A percentile compares a stretch with the other conserved stretches of the same genome.
phyloP scores from a whole-genome alignment of 1,140 invertebrate genomes.

The Prorops nasuta region DNA sequence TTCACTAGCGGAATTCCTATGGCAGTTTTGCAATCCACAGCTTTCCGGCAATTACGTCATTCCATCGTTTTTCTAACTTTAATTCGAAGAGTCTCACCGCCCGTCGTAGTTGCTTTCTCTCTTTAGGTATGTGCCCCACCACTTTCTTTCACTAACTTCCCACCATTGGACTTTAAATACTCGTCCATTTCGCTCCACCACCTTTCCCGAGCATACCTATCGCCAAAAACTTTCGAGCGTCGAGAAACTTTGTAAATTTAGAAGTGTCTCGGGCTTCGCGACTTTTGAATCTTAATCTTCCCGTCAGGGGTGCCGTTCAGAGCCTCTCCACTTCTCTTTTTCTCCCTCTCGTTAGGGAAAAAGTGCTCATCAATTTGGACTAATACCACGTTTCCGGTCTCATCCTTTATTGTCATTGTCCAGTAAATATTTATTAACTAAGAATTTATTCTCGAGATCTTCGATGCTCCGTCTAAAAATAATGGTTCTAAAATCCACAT shows the following conservation, averaged over 20 bases:
- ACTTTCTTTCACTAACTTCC: not conserved
- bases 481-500: too few relatives aligned
- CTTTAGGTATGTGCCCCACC: not conserved
- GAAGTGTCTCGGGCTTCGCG: slow-evolving; percentile 20
- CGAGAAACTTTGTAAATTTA: slow-evolving; percentile 31
- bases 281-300: slow-evolving; percentile 33
- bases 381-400: too few relatives aligned
- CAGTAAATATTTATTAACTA: too few relatives aligned
- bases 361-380: not conserved
- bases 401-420: too few relatives aligned
- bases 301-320: too few relatives aligned
- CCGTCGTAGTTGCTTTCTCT: not conserved
- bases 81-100: not conserved
- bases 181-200: not conserved
- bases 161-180: slow-evolving; percentile 7
- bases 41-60: slow-evolving; percentile 5
- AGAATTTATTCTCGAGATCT: too few relatives aligned
- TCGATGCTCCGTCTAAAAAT: too few relatives aligned
- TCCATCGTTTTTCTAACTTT: slow-evolving; percentile 5
- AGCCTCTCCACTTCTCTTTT: too few relatives aligned
- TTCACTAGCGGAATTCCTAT: too few relatives aligned
- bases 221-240: slow-evolving; percentile 21
- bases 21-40: too few relatives aligned
- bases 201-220: slow-evolving; percentile 16
- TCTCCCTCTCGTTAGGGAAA: not conserved